Evolutionary conservation across 2,888 invertebrate genomes (phyloP).

Genomic region (Epinotia ramella): DNA sequence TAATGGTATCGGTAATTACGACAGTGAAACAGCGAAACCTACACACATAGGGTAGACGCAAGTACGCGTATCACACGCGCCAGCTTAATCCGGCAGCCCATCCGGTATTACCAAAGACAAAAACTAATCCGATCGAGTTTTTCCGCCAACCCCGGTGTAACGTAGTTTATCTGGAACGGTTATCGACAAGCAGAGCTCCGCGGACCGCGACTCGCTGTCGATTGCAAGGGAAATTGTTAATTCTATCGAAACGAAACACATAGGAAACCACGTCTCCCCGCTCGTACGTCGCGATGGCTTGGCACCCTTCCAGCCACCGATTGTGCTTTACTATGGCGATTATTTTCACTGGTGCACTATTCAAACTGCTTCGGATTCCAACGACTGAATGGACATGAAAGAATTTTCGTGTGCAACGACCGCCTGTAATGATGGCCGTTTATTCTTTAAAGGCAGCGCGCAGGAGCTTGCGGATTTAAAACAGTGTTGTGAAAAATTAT

Average conservation of each 20-base stretch:
- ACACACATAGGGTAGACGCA: background rate
- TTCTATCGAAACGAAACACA: constrained; percentile 76
- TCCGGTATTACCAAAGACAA: constrained; percentile 31
- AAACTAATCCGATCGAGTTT: constrained; percentile 32
- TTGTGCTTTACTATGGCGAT: constrained; percentile 76
- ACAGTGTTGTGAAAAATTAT: constrained; percentile 48
- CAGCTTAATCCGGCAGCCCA: constrained; percentile 12
- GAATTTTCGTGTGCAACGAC: constrained; percentile 69
- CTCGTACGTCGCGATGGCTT: constrained; percentile 61
- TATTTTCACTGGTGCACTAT: constrained; percentile 74
- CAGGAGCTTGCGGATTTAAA: constrained; percentile 52
- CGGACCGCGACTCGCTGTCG: constrained; percentile 38
- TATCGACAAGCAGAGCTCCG: constrained; percentile 33
- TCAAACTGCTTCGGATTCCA: constrained; percentile 67
- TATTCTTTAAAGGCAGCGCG: constrained; percentile 59
- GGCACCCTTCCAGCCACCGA: constrained; percentile 77
- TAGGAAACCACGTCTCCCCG: constrained; percentile 66
- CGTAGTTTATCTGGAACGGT: constrained; percentile 35
- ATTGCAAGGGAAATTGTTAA: constrained; percentile 72
- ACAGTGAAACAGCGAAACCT: constrained; percentile 1
- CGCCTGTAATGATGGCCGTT: constrained; percentile 67
- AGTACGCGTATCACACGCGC: background rate
- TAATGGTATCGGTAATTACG: background rate
- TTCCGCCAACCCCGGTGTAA: constrained; percentile 27
- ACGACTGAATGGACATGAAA: constrained; percentile 69